Evolutionary conservation across 2,113 vertebrate species (phyloP).

Genomic region (Onychostoma macrolepis): DNA sequence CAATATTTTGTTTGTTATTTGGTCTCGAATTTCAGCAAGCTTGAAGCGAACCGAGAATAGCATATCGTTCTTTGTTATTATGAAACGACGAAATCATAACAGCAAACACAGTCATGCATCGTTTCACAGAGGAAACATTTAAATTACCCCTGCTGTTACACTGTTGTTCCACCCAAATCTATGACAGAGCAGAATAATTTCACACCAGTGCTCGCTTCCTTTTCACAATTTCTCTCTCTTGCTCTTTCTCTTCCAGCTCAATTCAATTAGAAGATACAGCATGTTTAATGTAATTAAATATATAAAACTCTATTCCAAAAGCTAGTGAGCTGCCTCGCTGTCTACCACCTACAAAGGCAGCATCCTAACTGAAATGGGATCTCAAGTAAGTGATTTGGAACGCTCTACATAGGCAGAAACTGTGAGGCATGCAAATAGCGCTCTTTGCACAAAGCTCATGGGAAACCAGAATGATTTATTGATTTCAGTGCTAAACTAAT

Average conservation of each 20-base stretch:
- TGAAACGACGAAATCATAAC: background rate
- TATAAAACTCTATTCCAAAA: background rate
- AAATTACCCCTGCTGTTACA: conserved; percentile 31
- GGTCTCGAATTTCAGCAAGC: background rate
- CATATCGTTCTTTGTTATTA: conserved; percentile 40
- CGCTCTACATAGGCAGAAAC: background rate
- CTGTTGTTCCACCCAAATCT: conserved; percentile 34
- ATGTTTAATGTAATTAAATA: conserved; percentile 38
- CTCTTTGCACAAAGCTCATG: background rate
- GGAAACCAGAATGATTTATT: background rate
- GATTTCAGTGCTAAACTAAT: background rate
- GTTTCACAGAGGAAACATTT: conserved; percentile 45
- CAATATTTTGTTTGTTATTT: conserved; percentile 20
- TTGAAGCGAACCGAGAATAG: conserved; percentile 15
- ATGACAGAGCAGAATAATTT: conserved; percentile 33
- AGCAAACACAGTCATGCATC: conserved; percentile 18
- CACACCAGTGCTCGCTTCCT: conserved; percentile 21
- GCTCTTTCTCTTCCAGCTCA: background rate
- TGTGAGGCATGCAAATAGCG: background rate
- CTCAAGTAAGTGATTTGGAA: background rate
- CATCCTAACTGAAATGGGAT: background rate
- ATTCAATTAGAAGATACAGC: conserved; percentile 30
- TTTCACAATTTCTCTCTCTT: background rate
- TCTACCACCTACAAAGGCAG: conserved; percentile 6
- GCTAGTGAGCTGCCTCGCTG: too few species aligned